Evolutionary conservation across 2,113 vertebrate genomes (phyloP), one percentile per base, ranked within the genome.

Genomic region (human (Homo sapiens)): DNA sequence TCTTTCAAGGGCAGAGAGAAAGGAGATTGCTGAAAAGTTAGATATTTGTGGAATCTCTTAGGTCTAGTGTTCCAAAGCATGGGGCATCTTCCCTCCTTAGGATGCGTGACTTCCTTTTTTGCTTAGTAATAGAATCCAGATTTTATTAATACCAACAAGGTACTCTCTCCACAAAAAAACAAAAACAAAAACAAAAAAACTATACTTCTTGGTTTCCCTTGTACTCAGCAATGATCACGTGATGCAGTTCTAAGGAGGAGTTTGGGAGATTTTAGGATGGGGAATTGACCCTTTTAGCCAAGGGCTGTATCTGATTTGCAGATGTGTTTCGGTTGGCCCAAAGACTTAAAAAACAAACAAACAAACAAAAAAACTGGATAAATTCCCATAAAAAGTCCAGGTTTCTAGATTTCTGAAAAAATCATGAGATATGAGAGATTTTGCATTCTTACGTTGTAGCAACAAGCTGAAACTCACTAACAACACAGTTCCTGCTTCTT

Each of bases 21-120:
- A 82, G 73, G 40, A 90, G 20, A 25, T 73, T 48, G 40, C 30
- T 64, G 40, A 83, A 40, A 89, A 66, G 38, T 4, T 64, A 40
- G 61, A 48, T 92, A 55, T 72, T 32, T 90, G 40, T 94, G 25
- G n/a, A 79, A 91, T 93, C 40, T 96, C 32, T 88, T n/a, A n/a
- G 35, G 89, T 68, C 18, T 72, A 30, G 22, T 14, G 22, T 84
- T 90, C 13, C 11, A 57, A 75, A 83, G 10, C 17, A 52, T 14
- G 25, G 16, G 20, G 0, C 2, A 14, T 88, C 43, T 93, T 59
- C 64, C 66, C 38, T 93, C 16, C 8, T 78, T 57, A 68, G 59
- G 35, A 75, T 89, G 32, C 68, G 12, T 79, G 27, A 45, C 4
- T 23, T 90, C 48, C 23, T 89, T 85, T 85, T 57, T 81, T 72